These are phyloP conservation scores for Hermaeophaga mercurialis DNA, from an alignment of 2,888 invertebrate species.

Conservation along the genomic window DNA sequence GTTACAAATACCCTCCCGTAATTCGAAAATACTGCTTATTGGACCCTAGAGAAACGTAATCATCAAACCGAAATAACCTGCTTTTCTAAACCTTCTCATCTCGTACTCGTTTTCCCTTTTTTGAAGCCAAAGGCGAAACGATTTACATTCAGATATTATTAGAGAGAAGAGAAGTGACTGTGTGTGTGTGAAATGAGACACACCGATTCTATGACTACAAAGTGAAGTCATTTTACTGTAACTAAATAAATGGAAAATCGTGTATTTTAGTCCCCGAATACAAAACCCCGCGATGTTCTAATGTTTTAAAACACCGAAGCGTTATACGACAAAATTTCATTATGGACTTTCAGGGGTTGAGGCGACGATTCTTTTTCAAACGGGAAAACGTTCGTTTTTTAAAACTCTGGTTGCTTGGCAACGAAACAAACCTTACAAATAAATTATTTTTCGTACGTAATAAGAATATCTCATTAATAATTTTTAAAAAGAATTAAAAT, in stretches of 20 bases:
- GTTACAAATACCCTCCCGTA: too few relatives aligned
- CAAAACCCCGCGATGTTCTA: slow-evolving; percentile 28
- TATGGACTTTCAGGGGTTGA: slow-evolving; percentile 25
- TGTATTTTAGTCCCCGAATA: slow-evolving; percentile 24
- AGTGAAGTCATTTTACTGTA: slow-evolving; percentile 51
- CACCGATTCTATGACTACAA: slow-evolving; percentile 52
- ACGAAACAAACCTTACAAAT: too few relatives aligned
- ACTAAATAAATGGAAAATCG: slow-evolving; percentile 53
- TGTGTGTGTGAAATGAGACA: slow-evolving; percentile 54
- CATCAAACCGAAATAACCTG: slow-evolving; percentile 34
- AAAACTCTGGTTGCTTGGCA: neutral
- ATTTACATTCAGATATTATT: slow-evolving; percentile 58
- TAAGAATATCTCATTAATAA: too few relatives aligned
- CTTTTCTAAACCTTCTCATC: slow-evolving; percentile 23
- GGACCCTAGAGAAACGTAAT: slow-evolving; percentile 20
- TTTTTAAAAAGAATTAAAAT: too few relatives aligned
- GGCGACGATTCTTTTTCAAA: neutral
- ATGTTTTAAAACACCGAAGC: slow-evolving; percentile 34
- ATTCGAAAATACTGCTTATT: neutral
- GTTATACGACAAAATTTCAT: slow-evolving; percentile 30
- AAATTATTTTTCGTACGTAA: too few relatives aligned
- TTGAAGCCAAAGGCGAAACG: slow-evolving; percentile 46
- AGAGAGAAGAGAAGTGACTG: slow-evolving; percentile 39
- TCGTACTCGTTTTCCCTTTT: slow-evolving; percentile 28
- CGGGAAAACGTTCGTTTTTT: neutral